Evolutionary conservation across 2,113 vertebrate genomes (phyloP).

Genomic region (Polypterus bichir): DNA sequence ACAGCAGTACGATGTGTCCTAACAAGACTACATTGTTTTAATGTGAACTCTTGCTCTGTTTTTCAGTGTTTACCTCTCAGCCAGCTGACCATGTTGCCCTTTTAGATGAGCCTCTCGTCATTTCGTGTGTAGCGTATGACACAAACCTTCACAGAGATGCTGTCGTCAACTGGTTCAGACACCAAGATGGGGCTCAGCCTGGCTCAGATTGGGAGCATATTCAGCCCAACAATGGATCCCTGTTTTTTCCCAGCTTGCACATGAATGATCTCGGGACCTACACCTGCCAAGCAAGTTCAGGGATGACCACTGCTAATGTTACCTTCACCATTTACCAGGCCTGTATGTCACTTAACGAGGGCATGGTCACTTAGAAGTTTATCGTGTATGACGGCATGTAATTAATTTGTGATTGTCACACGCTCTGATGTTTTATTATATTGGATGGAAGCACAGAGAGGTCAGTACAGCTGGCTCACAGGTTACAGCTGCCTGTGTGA

Average conservation of each 20-base stretch:
- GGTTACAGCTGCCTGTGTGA: no score
- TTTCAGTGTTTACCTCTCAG: constrained; percentile 20
- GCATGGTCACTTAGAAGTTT: no score
- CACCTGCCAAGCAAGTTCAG: constrained; percentile 22
- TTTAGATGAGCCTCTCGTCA: constrained; percentile 20
- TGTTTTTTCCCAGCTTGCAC: constrained; percentile 25
- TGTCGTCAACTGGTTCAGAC: constrained; percentile 24
- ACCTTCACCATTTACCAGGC: constrained; percentile 24
- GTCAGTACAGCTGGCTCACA: no score
- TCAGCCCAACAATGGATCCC: constrained; percentile 25
- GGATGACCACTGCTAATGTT: constrained; percentile 18
- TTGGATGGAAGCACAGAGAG: no score
- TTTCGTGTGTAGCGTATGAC: constrained; percentile 27
- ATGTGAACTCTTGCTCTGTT: background rate
- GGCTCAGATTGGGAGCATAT: constrained; percentile 11
- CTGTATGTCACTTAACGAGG: constrained; percentile 14
- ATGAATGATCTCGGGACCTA: constrained; percentile 28
- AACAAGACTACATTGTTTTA: no score
- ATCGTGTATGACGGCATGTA: no score
- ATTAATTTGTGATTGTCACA: no score
- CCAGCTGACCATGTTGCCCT: constrained; percentile 23
- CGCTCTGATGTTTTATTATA: no score
- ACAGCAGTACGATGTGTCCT: no score
- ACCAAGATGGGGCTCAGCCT: constrained; percentile 1
- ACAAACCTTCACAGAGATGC: constrained; percentile 9